Evolutionary conservation across 2,797 vertebrate genomes (phyloP), one percentile per base, ranked within the genome.

Genomic region (Acanthurus tractus): DNA sequence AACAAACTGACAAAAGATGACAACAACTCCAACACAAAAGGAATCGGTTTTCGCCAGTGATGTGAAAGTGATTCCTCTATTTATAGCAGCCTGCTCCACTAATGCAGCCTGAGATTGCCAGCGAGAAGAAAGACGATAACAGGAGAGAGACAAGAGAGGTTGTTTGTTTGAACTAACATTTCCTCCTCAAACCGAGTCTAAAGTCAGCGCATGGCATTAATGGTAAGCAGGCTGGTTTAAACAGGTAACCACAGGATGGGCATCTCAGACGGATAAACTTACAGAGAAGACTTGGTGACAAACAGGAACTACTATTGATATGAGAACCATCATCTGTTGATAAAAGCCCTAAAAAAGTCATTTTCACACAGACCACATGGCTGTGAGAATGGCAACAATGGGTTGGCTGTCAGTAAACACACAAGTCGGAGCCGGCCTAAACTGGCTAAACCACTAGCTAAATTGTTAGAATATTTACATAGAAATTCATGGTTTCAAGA

Each of bases 21-120:
- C 59, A 76, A 70, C 57, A 61, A 82, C 6, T 34, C 29, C 29
- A 34, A 34, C 29, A 34, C 29, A 34, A 34, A 34, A 34, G 29
- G 29, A 34, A 34, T 34, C 29, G 29, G 6, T 34, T 34, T 67
- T 73, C 54, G 48, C 12, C 36, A 1, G 54, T 4, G 38, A 50
- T 11, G 38, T 81, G 66, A 55, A 79, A 77, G 81, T 49, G 66
- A 78, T 42, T 58, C 36, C n/a, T 81, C 77, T 87, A 82, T 90
- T 82, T 85, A 74, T 84, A 83, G 76, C 52, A n/a, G 63, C 68
- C 1, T 2, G 58, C 63, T 79, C 67, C 42, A 46, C n/a, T 62
- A 23, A 74, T 63, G 66, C 79, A 75, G 84, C 7, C 38, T 3
- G 20, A 44, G 63, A 70, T 3, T 49, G 59, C 2, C 34, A 65